Evolutionary conservation across 2,888 invertebrate genomes (phyloP).

Genomic region (Hofmannophila pseudospretella): DNA sequence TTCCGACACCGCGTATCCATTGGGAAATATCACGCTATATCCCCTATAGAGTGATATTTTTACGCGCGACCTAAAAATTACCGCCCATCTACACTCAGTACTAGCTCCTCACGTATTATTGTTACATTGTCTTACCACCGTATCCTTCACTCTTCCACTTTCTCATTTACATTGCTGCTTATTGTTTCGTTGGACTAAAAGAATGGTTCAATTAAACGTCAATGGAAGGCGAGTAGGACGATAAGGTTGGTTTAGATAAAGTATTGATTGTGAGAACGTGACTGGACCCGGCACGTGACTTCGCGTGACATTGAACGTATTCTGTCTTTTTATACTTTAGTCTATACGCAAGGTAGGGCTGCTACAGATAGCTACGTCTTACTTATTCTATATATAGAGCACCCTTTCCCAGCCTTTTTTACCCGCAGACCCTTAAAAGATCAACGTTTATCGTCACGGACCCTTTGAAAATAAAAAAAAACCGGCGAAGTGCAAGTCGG

Average conservation of each 20-base stretch:
- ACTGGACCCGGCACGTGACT: conserved; percentile 4
- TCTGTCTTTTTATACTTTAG: too few species aligned
- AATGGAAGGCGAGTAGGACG: neutral
- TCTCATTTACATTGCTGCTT: too few species aligned
- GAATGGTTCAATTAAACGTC: neutral
- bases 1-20: neutral
- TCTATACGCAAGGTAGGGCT: neutral
- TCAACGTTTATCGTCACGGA: too few species aligned
- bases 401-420: too few species aligned
- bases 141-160: neutral
- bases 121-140: neutral
- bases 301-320: conserved; percentile 7
- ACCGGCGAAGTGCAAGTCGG: too few species aligned
- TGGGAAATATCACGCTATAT: neutral
- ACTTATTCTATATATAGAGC: too few species aligned
- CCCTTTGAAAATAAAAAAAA: too few species aligned
- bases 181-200: neutral
- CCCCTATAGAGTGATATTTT: neutral
- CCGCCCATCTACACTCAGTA: conserved; percentile 1
- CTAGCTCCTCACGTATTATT: neutral
- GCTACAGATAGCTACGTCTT: neutral
- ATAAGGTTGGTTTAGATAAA: neutral
- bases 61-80: conserved; percentile 6
- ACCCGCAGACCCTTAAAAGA: too few species aligned
- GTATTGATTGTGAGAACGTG: conserved; percentile 1